Evolutionary conservation across 2,113 vertebrate genomes (phyloP), one percentile per base, ranked within the genome.

Genomic region (Pseudorhombus dupliciocellatus): DNA sequence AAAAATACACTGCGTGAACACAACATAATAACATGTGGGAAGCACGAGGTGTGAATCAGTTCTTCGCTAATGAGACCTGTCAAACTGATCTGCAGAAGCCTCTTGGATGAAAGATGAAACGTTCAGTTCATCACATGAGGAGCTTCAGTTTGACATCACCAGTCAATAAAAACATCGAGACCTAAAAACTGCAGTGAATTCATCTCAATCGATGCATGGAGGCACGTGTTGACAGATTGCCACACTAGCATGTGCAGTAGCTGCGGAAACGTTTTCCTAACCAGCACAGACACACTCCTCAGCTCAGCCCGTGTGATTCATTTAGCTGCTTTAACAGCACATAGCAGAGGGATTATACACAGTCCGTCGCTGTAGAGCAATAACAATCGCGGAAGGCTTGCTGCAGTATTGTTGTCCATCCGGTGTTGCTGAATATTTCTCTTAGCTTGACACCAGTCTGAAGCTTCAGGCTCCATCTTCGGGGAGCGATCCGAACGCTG

Each of bases 341-440:
- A 46, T 1, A 46, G 53, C 54, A 37, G 25, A 58, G 7, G 21
- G 20, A 56, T 22, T 44, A 3, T 44, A 59, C 42, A n/a, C 12
- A 15, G 54, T 42, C 30, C 48, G 67, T 73, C 54, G 21, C 24
- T 7, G 59, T 2, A 48, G 46, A 50, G 58, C 28, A 52, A 73
- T 37, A 73, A 66, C 63, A 73, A 30, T 69, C 68, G 66, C 54
- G 16, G 73, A 52, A 37, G 73, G 22, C 60, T 51, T 57, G 73
- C 66, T 61, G 56, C 66, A n/a, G 40, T 28, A 16, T 24, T 20
- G 69, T 69, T 26, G 72, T n/a, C n/a, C 30, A 4, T 30, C 55
- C 54, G 2, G 28, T 11, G 20, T 30, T 54, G 58, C 52, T 54
- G 58, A 58, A 48, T 14, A 18, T 31, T 53, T 74, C 20, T 70